Evolutionary conservation across 2,797 vertebrate genomes (phyloP).

Genomic region (Naso thynnoides): DNA sequence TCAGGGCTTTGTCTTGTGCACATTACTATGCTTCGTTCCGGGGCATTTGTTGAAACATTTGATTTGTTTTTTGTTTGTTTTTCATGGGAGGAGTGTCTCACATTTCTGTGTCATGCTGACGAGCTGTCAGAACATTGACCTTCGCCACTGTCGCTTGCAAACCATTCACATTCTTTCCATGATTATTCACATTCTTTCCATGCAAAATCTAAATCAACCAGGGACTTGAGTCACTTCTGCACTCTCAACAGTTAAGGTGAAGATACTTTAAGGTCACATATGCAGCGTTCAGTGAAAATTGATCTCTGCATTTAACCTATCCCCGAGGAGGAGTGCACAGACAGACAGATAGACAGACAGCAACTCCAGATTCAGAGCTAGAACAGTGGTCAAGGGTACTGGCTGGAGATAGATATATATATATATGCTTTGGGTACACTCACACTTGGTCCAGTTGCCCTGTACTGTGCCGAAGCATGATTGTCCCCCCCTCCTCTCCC

Average conservation of each 20-base stretch:
- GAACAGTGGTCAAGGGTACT: too few species aligned
- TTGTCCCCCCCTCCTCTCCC: too few species aligned
- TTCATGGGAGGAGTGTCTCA: not conserved
- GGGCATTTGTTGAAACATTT: not conserved
- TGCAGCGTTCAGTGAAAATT: too few species aligned
- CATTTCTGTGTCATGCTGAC: constrained; percentile 14
- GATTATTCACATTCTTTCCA: constrained; percentile 9
- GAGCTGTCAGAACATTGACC: constrained; percentile 9
- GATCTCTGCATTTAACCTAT: too few species aligned
- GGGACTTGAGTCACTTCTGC: constrained; percentile 1
- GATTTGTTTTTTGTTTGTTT: not conserved
- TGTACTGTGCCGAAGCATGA: too few species aligned
- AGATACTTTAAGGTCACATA: too few species aligned
- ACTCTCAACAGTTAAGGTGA: constrained; percentile 28
- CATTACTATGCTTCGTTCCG: not conserved
- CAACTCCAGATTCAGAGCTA: too few species aligned
- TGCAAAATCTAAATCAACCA: not conserved
- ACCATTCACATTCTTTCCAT: not conserved
- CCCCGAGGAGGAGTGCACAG: too few species aligned
- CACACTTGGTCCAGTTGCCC: too few species aligned
- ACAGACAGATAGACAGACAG: too few species aligned
- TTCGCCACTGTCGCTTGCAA: not conserved
- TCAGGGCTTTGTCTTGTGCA: not conserved
- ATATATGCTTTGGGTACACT: too few species aligned
- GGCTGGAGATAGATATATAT: too few species aligned